Base-by-base conservation (phyloP, 2,113 vertebrate genomes). In the Solenodon paradoxus region DNA sequence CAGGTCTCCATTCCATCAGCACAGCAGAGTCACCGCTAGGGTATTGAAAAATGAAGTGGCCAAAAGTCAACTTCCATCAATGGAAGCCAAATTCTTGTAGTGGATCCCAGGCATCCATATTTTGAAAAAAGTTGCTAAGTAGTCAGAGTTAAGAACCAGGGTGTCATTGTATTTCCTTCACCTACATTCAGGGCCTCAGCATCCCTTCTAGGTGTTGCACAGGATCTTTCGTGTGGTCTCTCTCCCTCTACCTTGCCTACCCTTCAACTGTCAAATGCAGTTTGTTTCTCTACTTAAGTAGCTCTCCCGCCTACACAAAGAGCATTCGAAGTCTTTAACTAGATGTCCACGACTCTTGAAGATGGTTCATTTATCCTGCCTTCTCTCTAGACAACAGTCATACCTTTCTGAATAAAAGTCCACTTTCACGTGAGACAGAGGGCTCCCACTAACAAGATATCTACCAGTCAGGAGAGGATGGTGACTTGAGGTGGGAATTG, bases 201-300 rank as follows among this genome's bases (percentile, higher is more conserved):
- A 3, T 11, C 9, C 38, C 40, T 66, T 47, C 64, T 1, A 55
- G 22, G n/a, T 59, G 22, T 20, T 74, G 45, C 30, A 16, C 11
- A 16, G 9, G 22, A 17, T 59, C 75, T 42, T 22, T 45, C 4
- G 32, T 1, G 8, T 42, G 61, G 20, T 40, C 74, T 90, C 26
- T 17, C 55, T 80, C 40, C 35, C 71, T 90, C 28, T 20, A 40
- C 7, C 57, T 32, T 15, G 3, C 63, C 86, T 55, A 72, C 53
- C 38, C 55, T 3, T 77, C 20, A 91, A 66, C 3, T 49, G 40
- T 42, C 66, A 93, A 71, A 81, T 45, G 77, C 72, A 72, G 32
- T 51, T 84, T 51, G 84, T 71, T 94, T 57, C 51, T 72, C 57
- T 91, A 47, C n/a, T 61, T 55, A 71, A 90, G 61, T 81, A 96